A percentile compares a stretch with the other conserved stretches of the same genome.
These are phyloP conservation scores for Calephelis virginiensis DNA, from an alignment of 1,140 invertebrate genomes.

Conservation along the genomic window DNA sequence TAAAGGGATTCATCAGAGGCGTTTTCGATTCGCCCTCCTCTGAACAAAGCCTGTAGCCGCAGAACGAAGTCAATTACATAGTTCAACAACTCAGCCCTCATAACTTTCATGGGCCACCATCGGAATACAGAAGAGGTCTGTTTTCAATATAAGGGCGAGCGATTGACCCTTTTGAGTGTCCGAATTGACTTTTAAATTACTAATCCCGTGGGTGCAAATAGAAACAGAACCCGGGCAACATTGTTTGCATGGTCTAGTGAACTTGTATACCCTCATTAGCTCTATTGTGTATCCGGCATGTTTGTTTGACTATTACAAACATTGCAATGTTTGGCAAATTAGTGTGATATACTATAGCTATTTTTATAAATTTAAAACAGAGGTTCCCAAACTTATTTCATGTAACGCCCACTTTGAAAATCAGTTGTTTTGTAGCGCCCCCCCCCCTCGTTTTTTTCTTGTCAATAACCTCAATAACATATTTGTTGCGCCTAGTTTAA, in stretches of 20 bases:
- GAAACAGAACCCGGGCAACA: constrained; percentile 56
- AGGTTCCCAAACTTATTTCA: too few relatives aligned
- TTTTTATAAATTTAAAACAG: too few relatives aligned
- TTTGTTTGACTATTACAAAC: neutral
- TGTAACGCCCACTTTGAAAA: too few relatives aligned
- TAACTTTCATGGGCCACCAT: constrained; percentile 74
- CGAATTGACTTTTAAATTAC: constrained; percentile 79
- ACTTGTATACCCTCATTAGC: constrained; percentile 75
- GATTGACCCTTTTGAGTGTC: constrained; percentile 77
- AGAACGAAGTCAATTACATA: constrained; percentile 77
- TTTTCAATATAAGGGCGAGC: constrained; percentile 71
- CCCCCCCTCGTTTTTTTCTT: too few relatives aligned
- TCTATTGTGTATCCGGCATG: constrained; percentile 50
- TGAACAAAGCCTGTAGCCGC: constrained; percentile 73
- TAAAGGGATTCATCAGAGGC: constrained; percentile 47
- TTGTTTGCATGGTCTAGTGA: constrained; percentile 71
- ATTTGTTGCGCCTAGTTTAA: too few relatives aligned
- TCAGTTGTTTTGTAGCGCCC: too few relatives aligned
- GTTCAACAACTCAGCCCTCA: constrained; percentile 77
- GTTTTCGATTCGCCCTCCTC: constrained; percentile 72
- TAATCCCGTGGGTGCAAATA: constrained; percentile 73
- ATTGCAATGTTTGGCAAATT: neutral
- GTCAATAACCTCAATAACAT: too few relatives aligned
- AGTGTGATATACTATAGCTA: neutral
- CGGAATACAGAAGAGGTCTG: constrained; percentile 77